Percentiles rank a stretch among this genome's conserved stretches.
Evolutionary conservation across 2,888 invertebrate species (phyloP).

Genomic region (Thereva nobilitata): DNA sequence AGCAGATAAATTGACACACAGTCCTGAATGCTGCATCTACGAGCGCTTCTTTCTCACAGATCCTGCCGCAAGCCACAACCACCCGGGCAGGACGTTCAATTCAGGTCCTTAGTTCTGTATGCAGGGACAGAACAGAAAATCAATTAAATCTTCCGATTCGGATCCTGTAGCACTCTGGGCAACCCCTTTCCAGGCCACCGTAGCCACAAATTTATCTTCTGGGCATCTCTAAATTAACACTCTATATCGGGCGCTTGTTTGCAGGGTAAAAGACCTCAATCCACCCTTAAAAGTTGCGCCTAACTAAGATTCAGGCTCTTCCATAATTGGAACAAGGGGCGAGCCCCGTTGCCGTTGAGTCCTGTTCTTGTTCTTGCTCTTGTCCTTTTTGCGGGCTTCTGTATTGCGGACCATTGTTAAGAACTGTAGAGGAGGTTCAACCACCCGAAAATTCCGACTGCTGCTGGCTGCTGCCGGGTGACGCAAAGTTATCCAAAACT

Average conservation of each 20-base stretch:
- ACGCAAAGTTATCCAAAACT: constrained; percentile 26
- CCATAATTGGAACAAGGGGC: constrained; percentile 27
- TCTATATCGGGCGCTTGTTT: constrained; percentile 25
- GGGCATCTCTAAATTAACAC: constrained; percentile 34
- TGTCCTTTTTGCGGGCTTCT: constrained; percentile 12
- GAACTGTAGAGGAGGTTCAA: constrained; percentile 18
- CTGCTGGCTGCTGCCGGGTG: background rate
- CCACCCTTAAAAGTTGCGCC: background rate
- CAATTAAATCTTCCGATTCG: constrained; percentile 31
- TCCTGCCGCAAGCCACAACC: constrained; percentile 15
- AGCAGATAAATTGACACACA: constrained; percentile 12
- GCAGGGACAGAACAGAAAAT: constrained; percentile 27
- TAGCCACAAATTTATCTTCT: constrained; percentile 29
- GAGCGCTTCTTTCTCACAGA: background rate
- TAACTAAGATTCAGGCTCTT: constrained; percentile 10
- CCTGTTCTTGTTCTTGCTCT: constrained; percentile 7
- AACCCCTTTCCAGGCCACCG: background rate
- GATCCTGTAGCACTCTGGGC: constrained; percentile 12
- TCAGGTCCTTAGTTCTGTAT: constrained; percentile 1
- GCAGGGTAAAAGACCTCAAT: constrained; percentile 13
- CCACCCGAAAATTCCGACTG: background rate
- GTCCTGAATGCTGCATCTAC: background rate
- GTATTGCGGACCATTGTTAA: constrained; percentile 25
- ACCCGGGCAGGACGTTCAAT: constrained; percentile 9
- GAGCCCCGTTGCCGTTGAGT: constrained; percentile 3